These are phyloP conservation scores for Merops nubicus DNA, from an alignment of 2,113 vertebrate species.

Conservation along the genomic window DNA sequence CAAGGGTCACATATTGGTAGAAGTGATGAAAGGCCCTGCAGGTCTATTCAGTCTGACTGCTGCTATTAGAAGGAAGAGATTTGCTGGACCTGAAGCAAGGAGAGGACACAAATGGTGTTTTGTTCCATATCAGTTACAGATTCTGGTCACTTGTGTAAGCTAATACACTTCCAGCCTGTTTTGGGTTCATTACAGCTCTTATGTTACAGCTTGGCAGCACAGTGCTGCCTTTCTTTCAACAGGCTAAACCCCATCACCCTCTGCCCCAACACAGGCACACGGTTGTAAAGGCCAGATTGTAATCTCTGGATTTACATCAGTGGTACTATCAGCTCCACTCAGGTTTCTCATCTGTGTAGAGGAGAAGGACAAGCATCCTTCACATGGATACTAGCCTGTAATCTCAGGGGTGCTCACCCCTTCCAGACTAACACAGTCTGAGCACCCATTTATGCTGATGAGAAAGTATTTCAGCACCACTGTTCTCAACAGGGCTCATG, in stretches of 20 bases:
- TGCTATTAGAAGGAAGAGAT: slow-evolving; percentile 10
- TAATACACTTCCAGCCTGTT: slow-evolving; percentile 6
- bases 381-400: not conserved
- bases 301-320: not conserved
- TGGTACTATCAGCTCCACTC: not conserved
- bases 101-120: slow-evolving; percentile 20
- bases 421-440: not conserved
- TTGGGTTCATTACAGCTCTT: slow-evolving; percentile 25
- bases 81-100: not conserved
- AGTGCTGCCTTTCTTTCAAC: not conserved
- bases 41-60: not conserved
- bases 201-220: not conserved
- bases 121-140: slow-evolving; percentile 27
- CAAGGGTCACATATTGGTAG: slow-evolving; percentile 9
- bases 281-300: not conserved
- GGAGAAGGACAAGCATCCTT: not conserved
- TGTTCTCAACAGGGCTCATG: not conserved
- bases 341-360: not conserved
- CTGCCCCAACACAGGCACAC: not conserved
- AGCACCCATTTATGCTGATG: not conserved
- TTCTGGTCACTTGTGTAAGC: slow-evolving; percentile 27
- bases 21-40: slow-evolving; percentile 34
- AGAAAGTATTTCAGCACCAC: not conserved
- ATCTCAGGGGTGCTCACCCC: not conserved
- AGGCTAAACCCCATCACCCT: not conserved